Evolutionary conservation across 2,888 invertebrate genomes (phyloP).

Genomic region (Buathra laborator): DNA sequence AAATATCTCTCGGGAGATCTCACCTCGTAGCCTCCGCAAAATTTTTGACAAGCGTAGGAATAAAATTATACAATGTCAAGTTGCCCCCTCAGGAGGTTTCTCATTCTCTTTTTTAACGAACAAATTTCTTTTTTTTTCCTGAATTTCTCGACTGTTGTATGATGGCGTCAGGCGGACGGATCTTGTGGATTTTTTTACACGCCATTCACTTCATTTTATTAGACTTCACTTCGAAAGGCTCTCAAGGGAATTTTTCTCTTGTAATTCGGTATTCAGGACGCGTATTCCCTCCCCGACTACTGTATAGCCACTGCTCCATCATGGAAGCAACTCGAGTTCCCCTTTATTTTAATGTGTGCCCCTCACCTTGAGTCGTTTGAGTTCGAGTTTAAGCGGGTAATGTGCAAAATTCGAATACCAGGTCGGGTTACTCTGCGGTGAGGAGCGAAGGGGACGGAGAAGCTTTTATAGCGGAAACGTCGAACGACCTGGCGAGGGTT

Average conservation of each 20-base stretch:
- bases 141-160: background rate
- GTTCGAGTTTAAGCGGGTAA: constrained; percentile 54
- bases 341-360: constrained; percentile 52
- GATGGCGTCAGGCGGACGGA: background rate
- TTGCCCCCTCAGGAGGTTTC: background rate
- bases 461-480: constrained; percentile 59
- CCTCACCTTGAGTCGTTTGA: constrained; percentile 29
- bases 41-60: background rate
- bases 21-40: constrained; percentile 17
- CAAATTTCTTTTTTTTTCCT: background rate
- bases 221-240: constrained; percentile 4
- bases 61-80: constrained; percentile 27
- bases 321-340: constrained; percentile 47
- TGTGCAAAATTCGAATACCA: constrained; percentile 59
- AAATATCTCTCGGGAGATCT: constrained; percentile 10
- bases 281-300: constrained; percentile 1
- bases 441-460: constrained; percentile 6
- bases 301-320: background rate
- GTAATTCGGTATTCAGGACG: constrained; percentile 52
- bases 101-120: constrained; percentile 15
- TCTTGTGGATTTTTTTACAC: background rate
- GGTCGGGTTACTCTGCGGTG: constrained; percentile 53
- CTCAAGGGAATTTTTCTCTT: constrained; percentile 21
- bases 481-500: constrained; percentile 36
- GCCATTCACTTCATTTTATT: constrained; percentile 39